Conservation (phyloP, 2,113 vertebrate species). For the Nesoenas mayeri region DNA sequence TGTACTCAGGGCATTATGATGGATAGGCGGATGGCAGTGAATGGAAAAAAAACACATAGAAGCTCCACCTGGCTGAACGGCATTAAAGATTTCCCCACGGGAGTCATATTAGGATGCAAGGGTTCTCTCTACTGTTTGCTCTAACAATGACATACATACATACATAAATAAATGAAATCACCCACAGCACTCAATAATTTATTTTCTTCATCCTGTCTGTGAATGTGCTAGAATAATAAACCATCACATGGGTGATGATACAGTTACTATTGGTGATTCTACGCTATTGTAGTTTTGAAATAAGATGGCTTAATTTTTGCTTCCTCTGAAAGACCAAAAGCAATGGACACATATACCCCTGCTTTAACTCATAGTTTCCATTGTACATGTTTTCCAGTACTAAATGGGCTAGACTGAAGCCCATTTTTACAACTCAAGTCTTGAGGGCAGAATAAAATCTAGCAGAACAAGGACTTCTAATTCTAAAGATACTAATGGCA, state of each 20-base stretch:
- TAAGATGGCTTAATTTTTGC: neutral
- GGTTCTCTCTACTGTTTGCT: slow-evolving; percentile 23
- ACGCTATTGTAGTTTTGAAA: neutral
- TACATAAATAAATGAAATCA: slow-evolving; percentile 20
- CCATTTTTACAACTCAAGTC: neutral
- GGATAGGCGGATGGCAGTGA: neutral
- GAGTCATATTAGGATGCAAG: slow-evolving; percentile 10
- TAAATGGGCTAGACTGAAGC: neutral
- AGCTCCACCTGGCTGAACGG: neutral
- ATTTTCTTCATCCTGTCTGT: slow-evolving; percentile 15
- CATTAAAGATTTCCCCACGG: slow-evolving; percentile 8
- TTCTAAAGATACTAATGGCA: slow-evolving; percentile 46
- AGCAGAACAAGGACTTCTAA: slow-evolving; percentile 35
- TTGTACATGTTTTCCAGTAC: neutral
- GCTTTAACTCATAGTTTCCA: neutral
- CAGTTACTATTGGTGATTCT: neutral
- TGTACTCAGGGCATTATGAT: neutral
- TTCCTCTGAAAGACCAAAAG: neutral
- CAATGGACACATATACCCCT: neutral
- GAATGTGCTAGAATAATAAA: slow-evolving; percentile 30
- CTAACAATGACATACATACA: slow-evolving; percentile 19
- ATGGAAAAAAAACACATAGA: neutral
- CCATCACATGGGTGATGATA: neutral
- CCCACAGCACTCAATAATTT: slow-evolving; percentile 40
- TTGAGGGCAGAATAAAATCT: neutral